These are phyloP conservation scores for Hesperophylax magnus DNA, from an alignment of 1,140 invertebrate species.

Conservation along the genomic window DNA sequence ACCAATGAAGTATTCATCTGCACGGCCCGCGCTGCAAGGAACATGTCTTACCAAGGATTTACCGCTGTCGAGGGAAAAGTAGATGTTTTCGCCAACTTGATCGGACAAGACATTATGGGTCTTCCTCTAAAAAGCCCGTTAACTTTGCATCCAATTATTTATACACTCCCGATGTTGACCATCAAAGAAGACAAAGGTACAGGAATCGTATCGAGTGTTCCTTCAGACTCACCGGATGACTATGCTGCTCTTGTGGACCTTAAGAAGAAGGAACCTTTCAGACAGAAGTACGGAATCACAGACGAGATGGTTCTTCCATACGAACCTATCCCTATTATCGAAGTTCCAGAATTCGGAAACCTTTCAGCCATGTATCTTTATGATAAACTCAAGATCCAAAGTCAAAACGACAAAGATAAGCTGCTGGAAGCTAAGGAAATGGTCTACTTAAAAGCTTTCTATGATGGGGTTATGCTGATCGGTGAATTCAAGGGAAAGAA, in stretches of 20 bases:
- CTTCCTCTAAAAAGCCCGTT: slow-evolving; percentile 87
- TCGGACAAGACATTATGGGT: slow-evolving; percentile 87
- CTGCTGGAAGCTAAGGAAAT: slow-evolving; percentile 95
- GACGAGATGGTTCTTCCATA: slow-evolving; percentile 90
- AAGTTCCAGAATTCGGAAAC: slow-evolving; percentile 92
- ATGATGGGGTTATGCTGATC: slow-evolving; percentile 91
- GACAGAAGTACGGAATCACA: slow-evolving; percentile 93
- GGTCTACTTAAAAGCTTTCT: slow-evolving; percentile 98
- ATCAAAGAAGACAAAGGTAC: slow-evolving; percentile 99
- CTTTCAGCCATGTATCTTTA: slow-evolving; percentile 88
- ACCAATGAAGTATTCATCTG: slow-evolving; percentile 89
- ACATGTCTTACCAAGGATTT: slow-evolving; percentile 97
- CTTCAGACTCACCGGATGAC: slow-evolving; percentile 99
- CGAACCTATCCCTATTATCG: slow-evolving; percentile 89
- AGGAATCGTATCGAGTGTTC: slow-evolving; percentile 98
- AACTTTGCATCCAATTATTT: slow-evolving; percentile 86
- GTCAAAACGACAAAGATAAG: slow-evolving; percentile 97
- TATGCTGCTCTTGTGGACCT: slow-evolving; percentile 95
- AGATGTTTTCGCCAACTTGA: slow-evolving; percentile 78
- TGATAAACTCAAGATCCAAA: slow-evolving; percentile 94
- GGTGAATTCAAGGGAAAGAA: slow-evolving; percentile 92
- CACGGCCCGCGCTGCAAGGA: slow-evolving; percentile 89
- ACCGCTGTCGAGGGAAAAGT: slow-evolving; percentile 86
- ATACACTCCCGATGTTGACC: slow-evolving; percentile 97
- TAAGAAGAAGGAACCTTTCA: slow-evolving; percentile 93